Evolutionary conservation across 2,113 vertebrate genomes (phyloP).

Genomic region (Miniopterus natalensis): DNA sequence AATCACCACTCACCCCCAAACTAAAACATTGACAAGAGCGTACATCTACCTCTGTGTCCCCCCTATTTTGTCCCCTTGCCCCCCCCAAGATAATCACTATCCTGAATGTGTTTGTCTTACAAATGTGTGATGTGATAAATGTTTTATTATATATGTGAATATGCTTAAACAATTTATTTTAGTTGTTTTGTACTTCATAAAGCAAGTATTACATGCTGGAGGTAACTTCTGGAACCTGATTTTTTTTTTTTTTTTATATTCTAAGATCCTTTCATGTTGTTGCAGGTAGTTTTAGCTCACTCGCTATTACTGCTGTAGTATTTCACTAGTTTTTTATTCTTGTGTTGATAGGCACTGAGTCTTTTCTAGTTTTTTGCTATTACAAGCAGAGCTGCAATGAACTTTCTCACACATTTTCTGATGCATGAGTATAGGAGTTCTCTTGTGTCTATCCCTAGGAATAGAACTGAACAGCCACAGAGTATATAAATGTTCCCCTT

Average conservation of each 20-base stretch:
- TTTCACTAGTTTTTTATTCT: neutral
- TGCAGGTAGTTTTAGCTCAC: neutral
- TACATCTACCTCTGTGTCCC: neutral
- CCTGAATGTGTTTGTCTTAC: neutral
- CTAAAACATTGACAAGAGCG: neutral
- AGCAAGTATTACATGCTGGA: neutral
- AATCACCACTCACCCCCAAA: neutral
- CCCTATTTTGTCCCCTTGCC: neutral
- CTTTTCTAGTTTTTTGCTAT: neutral
- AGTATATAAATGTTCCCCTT: neutral
- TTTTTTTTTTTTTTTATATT: neutral
- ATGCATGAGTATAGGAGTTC: neutral
- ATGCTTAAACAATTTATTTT: neutral
- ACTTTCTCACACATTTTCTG: neutral
- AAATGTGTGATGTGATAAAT: neutral
- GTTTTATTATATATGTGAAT: neutral
- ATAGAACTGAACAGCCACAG: neutral
- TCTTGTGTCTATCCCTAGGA: neutral
- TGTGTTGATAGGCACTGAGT: neutral
- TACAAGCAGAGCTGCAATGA: neutral
- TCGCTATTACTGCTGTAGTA: neutral
- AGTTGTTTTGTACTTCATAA: constrained; percentile 44
- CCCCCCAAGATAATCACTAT: neutral
- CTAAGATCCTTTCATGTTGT: neutral
- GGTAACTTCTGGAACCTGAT: neutral